A percentile compares a stretch with the other conserved stretches of the same genome.
phyloP scores from a whole-genome alignment of 1,140 invertebrate genomes.

The Drosophila sp. region DNA sequence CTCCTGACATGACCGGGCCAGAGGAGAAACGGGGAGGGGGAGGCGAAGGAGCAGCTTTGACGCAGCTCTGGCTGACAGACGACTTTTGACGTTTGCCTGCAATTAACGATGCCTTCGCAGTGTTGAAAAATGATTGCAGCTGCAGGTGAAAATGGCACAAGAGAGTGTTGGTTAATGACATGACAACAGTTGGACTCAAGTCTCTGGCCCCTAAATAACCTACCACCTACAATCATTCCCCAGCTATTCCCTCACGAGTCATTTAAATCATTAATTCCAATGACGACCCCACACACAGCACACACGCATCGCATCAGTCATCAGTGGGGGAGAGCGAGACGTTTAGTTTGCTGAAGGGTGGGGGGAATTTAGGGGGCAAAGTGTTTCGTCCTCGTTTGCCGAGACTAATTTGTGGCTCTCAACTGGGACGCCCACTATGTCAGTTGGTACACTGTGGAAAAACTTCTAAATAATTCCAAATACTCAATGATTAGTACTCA shows the following conservation, averaged over 20 bases:
- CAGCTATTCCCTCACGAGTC: slow-evolving; percentile 22
- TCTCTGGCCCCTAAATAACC: neutral
- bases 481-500: no score
- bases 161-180: slow-evolving; percentile 76
- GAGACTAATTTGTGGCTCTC: slow-evolving; percentile 66
- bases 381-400: slow-evolving; percentile 57
- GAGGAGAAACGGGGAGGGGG: slow-evolving; percentile 28
- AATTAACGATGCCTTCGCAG: slow-evolving; percentile 69
- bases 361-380: slow-evolving; percentile 14
- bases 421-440: slow-evolving; percentile 46
- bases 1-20: slow-evolving; percentile 57
- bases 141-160: slow-evolving; percentile 76
- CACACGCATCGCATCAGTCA: slow-evolving; percentile 52
- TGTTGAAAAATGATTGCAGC: slow-evolving; percentile 75
- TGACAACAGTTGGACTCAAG: slow-evolving; percentile 47
- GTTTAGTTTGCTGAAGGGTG: no score
- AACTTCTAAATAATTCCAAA: neutral
- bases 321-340: no score
- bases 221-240: neutral
- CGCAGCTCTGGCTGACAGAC: slow-evolving; percentile 52
- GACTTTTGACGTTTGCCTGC: slow-evolving; percentile 79
- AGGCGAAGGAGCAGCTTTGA: slow-evolving; percentile 36
- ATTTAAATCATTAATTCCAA: slow-evolving; percentile 76
- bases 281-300: slow-evolving; percentile 67
- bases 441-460: slow-evolving; percentile 19